Conservation (phyloP, 2,113 vertebrate species). For the Strix aluco region DNA sequence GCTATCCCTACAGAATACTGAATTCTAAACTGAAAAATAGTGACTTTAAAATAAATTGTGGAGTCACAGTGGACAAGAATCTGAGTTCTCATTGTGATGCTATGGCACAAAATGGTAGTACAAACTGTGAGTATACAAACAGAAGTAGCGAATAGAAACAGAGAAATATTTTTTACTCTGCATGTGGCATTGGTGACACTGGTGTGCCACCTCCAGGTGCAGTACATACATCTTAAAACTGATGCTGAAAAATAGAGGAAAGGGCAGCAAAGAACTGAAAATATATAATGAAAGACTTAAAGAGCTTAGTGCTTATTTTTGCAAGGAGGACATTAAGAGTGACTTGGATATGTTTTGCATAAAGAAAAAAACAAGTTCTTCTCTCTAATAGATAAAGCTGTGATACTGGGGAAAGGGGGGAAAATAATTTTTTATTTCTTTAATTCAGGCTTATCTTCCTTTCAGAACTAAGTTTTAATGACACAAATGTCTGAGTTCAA, state of each 20-base stretch:
- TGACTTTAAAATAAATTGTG: neutral
- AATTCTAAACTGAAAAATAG: neutral
- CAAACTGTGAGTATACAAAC: neutral
- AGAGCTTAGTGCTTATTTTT: neutral
- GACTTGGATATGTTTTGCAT: neutral
- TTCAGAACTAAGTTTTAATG: neutral
- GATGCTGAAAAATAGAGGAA: neutral
- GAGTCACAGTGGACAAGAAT: neutral
- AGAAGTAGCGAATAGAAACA: neutral
- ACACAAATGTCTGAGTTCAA: neutral
- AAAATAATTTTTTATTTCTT: neutral
- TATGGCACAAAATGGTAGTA: neutral
- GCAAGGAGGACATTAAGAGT: neutral
- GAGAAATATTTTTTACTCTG: neutral
- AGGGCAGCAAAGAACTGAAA: neutral
- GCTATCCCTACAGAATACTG: neutral
- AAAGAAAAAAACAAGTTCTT: neutral
- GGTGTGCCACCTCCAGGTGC: neutral
- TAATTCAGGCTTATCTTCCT: neutral
- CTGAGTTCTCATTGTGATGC: neutral
- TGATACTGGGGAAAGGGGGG: neutral
- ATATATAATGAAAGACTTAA: neutral
- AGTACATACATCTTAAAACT: neutral
- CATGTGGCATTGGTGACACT: neutral
- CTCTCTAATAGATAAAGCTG: neutral